These are phyloP conservation scores for Cephalotes varians DNA, from an alignment of 2,888 invertebrate genomes.

Conservation along the genomic window DNA sequence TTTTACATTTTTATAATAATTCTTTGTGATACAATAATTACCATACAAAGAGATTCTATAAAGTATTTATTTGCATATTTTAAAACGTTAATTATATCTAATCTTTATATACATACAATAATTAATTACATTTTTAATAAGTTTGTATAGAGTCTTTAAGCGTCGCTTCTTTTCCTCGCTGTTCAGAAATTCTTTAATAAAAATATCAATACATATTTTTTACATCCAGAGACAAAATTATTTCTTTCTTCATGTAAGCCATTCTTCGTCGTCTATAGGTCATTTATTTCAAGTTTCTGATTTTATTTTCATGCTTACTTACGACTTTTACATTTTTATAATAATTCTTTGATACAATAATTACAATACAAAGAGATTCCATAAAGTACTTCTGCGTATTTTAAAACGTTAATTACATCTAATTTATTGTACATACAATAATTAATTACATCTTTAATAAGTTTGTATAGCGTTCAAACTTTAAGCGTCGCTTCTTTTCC, in stretches of 20 bases:
- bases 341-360: background rate
- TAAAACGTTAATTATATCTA: too few relatives aligned
- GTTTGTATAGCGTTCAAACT: background rate
- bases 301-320: background rate
- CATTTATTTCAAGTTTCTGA: background rate
- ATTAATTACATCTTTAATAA: background rate
- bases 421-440: background rate
- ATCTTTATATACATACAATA: background rate
- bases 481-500: background rate
- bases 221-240: background rate
- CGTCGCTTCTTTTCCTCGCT: background rate
- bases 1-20: background rate
- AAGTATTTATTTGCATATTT: background rate
- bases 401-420: too few relatives aligned
- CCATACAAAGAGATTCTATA: background rate
- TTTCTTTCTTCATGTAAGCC: background rate
- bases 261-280: conserved; percentile 4
- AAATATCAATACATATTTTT: background rate
- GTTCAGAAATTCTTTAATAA: background rate
- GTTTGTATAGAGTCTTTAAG: background rate
- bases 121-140: background rate
- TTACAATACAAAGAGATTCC: background rate
- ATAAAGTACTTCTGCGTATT: background rate
- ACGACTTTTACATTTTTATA: background rate
- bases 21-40: background rate